Evolutionary conservation across 2,113 vertebrate species (phyloP), one percentile per base, ranked within the genome.

Genomic region (Alectura lathami): DNA sequence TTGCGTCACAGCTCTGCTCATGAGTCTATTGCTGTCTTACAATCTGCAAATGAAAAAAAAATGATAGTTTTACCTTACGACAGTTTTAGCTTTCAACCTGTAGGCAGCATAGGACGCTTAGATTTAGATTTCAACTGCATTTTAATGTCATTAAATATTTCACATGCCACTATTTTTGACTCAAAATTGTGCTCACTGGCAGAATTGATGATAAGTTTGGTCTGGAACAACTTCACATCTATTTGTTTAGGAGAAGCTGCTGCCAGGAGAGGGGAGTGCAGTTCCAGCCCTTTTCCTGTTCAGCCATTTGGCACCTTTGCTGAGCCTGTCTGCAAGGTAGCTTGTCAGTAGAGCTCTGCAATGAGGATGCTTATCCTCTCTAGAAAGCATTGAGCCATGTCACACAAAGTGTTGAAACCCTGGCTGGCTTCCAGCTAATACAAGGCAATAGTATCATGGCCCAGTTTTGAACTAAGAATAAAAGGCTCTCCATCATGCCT

Each of bases 341-440:
- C 91, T 85, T 93, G 75, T 70, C 36, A 67, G 16, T 15, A 59
- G 21, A 47, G 66, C 38, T 85, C 78, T 68, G 18, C 54, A 63
- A 1, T 47, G 70, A 34, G 88, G 64, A 68, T 86, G 76, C 40
- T 94, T 88, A 81, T 91, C 76, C 64, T 54, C 79, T 54, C 72
- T 88, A 88, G 81, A 79, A 93, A 86, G 64, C 75, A 60, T 51
- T 77, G 91, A 83, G 62, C 80, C 64, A 47, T 45, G 68, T 90
- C 75, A 78, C 79, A 80, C 54, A 40, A 75, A 87, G 59, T 85
- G 88, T 83, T 86, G 87, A 86, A 91, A 83, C 50, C 30, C 13
- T 72, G 59, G 32, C 72, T 93, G 82, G 76, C 75, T 96, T 93
- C 85, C 85, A 85, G 75, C 75, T 91, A 74, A 64, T 86, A 56